Evolutionary conservation across 2,113 vertebrate species (phyloP), one percentile per base, ranked within the genome.

Genomic region (Pomatostomus ruficeps): DNA sequence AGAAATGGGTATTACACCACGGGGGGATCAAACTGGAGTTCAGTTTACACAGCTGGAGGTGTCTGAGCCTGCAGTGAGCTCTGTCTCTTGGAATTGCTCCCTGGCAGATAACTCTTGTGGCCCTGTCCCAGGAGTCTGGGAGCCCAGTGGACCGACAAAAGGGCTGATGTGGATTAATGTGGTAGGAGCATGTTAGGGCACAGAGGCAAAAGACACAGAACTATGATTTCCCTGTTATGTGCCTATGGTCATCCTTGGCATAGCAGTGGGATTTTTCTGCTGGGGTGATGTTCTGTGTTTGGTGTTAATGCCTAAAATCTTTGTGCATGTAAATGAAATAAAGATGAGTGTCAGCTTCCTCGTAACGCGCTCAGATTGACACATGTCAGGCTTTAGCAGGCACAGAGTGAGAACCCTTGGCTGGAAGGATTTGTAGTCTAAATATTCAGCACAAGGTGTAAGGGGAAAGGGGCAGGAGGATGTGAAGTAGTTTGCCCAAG

Each of bases 231-330:
- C 11, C 29, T 33, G 8, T 51, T 63, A 4, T 0, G 7, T 81
- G 19, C 10, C 46, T 6, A 0, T 38, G 40, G 29, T 80, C n/a
- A 24, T 42, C 51, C 22, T 70, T 1, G 0, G 12, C 14, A 3
- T 4, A 59, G 65, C 35, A 23, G 6, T n/a, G 21, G 52, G 33
- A 17, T 51, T 73, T 71, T 84, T 78, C 24, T 93, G 55, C 38
- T 48, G 36, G 28, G 22, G 28, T 85, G 25, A 40, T 3, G 0
- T 28, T 85, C 23, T 45, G 26, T 48, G 15, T 66, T 82, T 48
- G 33, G 25, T 77, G 40, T 23, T 74, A 77, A 35, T 67, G 40
- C 14, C 42, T 67, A 24, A 91, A 85, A 71, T 52, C 12, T 8
- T 16, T 22, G 18, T 1, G 2, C 59, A 12, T 35, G 31, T n/a